A percentile compares a stretch with the other conserved stretches of the same genome.
Conservation (phyloP, 2,113 vertebrate species). For the Nicator chloris region DNA sequence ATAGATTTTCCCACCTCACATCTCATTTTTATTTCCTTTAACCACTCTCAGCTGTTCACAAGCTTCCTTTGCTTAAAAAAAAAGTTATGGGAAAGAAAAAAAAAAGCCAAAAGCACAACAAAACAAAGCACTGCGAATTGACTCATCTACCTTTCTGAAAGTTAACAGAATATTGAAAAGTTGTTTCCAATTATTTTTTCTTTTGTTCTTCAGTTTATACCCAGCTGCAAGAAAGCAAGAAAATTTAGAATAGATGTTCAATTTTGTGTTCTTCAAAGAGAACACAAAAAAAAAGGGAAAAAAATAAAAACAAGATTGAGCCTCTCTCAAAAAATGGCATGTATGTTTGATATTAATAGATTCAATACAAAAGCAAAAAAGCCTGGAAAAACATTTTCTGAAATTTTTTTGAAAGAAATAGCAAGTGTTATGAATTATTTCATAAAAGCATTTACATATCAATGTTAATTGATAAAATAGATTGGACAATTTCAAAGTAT, state of each 20-base stretch:
- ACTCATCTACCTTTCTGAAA: neutral
- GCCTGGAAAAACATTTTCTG: neutral
- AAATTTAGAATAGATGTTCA: neutral
- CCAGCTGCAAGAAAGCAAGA: neutral
- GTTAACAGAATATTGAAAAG: neutral
- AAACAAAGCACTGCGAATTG: neutral
- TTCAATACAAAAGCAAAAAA: neutral
- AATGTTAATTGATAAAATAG: neutral
- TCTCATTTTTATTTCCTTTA: neutral
- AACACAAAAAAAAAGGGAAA: neutral
- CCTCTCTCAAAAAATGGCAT: neutral
- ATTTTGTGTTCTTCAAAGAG: neutral
- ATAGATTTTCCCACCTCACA: neutral
- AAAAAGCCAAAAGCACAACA: neutral
- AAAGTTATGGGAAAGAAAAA: neutral
- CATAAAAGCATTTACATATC: neutral
- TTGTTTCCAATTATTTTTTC: neutral
- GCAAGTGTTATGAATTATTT: neutral
- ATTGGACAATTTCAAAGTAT: neutral
- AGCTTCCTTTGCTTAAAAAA: neutral
- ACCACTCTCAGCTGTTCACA: neutral
- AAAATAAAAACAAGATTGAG: rapidly evolving
- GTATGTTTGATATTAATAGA: neutral
- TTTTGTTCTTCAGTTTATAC: neutral
- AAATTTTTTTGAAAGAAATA: neutral